phyloP scores from a whole-genome alignment of 2,113 vertebrate genomes.

The Gopherus evgoodei region DNA sequence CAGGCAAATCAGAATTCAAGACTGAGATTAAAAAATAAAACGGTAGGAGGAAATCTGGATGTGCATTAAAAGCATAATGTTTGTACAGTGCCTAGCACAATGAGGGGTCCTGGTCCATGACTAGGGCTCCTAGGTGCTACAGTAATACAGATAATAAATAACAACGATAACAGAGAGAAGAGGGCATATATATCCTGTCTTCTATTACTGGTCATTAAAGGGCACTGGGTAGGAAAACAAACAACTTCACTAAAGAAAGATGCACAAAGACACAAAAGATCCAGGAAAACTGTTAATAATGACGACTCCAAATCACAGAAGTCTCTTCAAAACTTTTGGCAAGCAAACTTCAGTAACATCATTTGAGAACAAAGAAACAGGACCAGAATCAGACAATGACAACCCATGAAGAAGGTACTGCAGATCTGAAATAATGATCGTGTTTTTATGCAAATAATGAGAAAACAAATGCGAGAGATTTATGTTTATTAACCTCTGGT shows the following conservation, averaged over 20 bases:
- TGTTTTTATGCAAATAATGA: background rate
- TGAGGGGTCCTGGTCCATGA: background rate
- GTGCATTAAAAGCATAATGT: background rate
- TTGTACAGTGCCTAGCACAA: background rate
- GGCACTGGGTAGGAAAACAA: background rate
- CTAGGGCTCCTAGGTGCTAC: background rate
- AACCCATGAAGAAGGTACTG: background rate
- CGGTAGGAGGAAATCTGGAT: background rate
- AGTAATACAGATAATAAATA: background rate
- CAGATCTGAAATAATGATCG: background rate
- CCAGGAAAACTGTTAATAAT: background rate
- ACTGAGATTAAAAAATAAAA: background rate
- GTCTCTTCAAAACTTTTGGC: constrained; percentile 4
- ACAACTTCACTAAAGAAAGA: background rate
- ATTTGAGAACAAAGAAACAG: background rate
- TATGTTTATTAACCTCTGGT: background rate
- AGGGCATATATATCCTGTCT: background rate
- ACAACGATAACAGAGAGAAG: background rate
- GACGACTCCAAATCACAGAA: background rate
- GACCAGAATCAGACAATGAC: accelerated
- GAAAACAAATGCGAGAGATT: background rate
- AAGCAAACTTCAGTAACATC: background rate
- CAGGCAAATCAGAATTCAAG: background rate
- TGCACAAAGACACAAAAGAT: constrained; percentile 10
- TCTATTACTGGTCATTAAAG: background rate